Conservation (phyloP, 2,888 invertebrate species). For the Hemithea aestivaria region DNA sequence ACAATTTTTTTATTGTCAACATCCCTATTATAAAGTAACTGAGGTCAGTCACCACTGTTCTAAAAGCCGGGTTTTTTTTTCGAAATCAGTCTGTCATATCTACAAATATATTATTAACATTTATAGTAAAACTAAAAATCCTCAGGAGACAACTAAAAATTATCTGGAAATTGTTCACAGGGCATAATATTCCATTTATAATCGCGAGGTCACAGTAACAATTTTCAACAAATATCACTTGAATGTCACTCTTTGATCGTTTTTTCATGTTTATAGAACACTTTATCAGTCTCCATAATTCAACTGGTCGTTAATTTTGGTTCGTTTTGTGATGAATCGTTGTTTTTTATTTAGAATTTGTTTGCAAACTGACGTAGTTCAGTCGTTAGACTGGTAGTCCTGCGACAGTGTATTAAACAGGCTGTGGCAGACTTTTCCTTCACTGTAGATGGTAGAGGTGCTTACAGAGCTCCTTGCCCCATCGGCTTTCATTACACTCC, state of each 20-base stretch:
- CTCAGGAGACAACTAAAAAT: conserved; percentile 22
- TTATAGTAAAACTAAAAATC: conserved; percentile 28
- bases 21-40: not conserved
- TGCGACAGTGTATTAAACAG: conserved; percentile 2
- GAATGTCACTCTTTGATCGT: conserved; percentile 47
- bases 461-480: conserved; percentile 9
- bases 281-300: conserved; percentile 45
- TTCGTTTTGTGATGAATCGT: conserved; percentile 43
- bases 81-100: conserved; percentile 40
- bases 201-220: conserved; percentile 49
- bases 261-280: conserved; percentile 42
- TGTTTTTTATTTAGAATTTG: conserved; percentile 25
- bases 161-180: conserved; percentile 25
- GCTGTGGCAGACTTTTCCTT: not conserved
- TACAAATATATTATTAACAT: conserved; percentile 31
- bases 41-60: conserved; percentile 1
- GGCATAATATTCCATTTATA: conserved; percentile 20
- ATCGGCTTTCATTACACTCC: conserved; percentile 13
- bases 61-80: conserved; percentile 31
- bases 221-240: conserved; percentile 37
- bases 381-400: not conserved
- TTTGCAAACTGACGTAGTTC: conserved; percentile 9
- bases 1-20: no score
- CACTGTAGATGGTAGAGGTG: conserved; percentile 2
- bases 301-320: conserved; percentile 39